Evolutionary conservation across 1,140 invertebrate genomes (phyloP).

Genomic region (Atta texana): DNA sequence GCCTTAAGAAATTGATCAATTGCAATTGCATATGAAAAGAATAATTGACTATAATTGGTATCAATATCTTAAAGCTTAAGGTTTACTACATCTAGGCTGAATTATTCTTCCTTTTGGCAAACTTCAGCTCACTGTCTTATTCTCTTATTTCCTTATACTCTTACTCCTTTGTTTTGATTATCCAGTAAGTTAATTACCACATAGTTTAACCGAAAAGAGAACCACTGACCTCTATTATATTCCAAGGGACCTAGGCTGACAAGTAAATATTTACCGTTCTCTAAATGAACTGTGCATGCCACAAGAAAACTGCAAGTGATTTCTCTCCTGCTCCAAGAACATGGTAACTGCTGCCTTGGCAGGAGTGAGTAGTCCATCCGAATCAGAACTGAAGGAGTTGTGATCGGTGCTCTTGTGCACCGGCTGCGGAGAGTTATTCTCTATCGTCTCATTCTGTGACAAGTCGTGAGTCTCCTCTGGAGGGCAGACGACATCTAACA

Average conservation of each 20-base stretch:
- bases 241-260: background rate
- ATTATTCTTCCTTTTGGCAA: too few species aligned
- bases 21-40: too few species aligned
- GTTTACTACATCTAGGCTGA: too few species aligned
- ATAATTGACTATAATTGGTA: too few species aligned
- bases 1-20: too few species aligned
- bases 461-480: slow-evolving; percentile 59
- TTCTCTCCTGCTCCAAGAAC: slow-evolving; percentile 81
- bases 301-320: slow-evolving; percentile 81
- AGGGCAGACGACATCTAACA: slow-evolving; percentile 61
- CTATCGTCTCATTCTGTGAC: slow-evolving; percentile 38
- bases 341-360: slow-evolving; percentile 79
- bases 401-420: slow-evolving; percentile 83
- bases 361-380: slow-evolving; percentile 88
- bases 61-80: too few species aligned
- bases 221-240: too few species aligned
- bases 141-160: too few species aligned
- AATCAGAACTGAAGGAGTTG: slow-evolving; percentile 89
- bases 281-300: slow-evolving; percentile 86
- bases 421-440: slow-evolving; percentile 60
- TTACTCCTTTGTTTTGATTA: too few species aligned
- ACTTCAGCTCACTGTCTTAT: too few species aligned
- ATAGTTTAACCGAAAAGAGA: too few species aligned
- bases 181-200: too few species aligned
- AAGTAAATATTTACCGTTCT: slow-evolving; percentile 87